Conservation (phyloP, 2,888 invertebrate genomes). For the Leucophora obtusa region DNA sequence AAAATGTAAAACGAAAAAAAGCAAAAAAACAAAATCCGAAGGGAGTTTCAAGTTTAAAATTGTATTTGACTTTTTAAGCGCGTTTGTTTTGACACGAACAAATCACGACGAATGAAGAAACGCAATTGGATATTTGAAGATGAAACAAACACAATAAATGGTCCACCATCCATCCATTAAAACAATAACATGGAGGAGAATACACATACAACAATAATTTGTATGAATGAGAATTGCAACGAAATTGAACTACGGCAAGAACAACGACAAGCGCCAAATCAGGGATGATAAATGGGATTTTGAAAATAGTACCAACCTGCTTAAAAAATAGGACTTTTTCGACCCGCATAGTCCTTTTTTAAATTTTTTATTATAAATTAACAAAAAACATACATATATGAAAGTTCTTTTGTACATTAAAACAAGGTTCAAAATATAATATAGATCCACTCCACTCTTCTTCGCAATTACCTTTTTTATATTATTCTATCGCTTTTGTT, state of each 20-base stretch:
- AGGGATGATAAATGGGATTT: too few relatives aligned
- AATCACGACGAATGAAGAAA: constrained; percentile 66
- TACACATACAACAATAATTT: constrained; percentile 48
- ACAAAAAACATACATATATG: too few relatives aligned
- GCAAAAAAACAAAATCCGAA: constrained; percentile 12
- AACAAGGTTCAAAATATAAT: too few relatives aligned
- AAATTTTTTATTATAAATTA: too few relatives aligned
- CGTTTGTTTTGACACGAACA: constrained; percentile 54
- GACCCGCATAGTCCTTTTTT: too few relatives aligned
- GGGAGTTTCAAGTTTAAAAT: constrained; percentile 17
- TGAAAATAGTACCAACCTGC: too few relatives aligned
- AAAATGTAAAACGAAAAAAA: constrained; percentile 30
- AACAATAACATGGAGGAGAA: constrained; percentile 43
- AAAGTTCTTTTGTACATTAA: too few relatives aligned
- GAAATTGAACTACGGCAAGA: constrained; percentile 52
- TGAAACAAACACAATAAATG: constrained; percentile 63
- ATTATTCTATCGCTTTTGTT: too few relatives aligned
- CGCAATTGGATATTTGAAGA: constrained; percentile 67
- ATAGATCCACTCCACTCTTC: too few relatives aligned
- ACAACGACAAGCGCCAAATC: background rate
- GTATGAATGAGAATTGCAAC: constrained; percentile 55
- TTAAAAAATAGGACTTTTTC: too few relatives aligned
- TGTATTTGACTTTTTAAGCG: constrained; percentile 34
- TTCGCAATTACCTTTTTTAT: too few relatives aligned
- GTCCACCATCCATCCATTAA: constrained; percentile 53